Conservation (phyloP, 2,797 vertebrate genomes). For the Mormyrus hasselquistii region DNA sequence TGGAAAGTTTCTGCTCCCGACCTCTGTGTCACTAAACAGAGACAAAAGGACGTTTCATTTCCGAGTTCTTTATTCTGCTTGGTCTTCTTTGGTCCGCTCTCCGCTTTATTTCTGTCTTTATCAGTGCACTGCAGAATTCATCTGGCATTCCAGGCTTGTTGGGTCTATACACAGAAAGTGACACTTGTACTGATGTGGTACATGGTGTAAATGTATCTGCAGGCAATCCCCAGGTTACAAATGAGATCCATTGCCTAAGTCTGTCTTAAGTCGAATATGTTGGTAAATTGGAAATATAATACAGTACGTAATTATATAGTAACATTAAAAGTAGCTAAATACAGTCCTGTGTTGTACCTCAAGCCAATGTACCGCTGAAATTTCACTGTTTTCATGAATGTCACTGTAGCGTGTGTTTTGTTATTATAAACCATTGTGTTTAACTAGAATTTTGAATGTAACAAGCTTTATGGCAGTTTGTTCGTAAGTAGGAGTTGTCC, state of each 20-base stretch:
- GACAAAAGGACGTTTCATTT: constrained; percentile 39
- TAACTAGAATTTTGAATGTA: neutral
- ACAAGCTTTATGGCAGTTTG: neutral
- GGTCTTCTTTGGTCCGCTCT: neutral
- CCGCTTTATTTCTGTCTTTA: neutral
- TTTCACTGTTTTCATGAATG: neutral
- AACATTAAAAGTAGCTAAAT: neutral
- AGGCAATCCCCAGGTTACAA: neutral
- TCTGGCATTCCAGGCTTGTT: neutral
- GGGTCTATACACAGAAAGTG: neutral
- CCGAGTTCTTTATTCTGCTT: neutral
- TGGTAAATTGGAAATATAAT: neutral
- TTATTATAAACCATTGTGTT: neutral
- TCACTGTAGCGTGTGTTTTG: neutral
- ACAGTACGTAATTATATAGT: neutral
- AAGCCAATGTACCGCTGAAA: neutral
- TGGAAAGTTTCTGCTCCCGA: constrained; percentile 36
- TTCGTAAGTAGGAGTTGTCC: neutral
- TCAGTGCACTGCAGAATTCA: neutral
- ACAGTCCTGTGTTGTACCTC: neutral
- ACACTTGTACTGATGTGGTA: neutral
- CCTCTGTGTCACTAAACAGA: constrained; percentile 39
- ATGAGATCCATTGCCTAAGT: neutral
- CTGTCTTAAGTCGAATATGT: neutral
- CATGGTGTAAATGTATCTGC: neutral